phyloP scores from a whole-genome alignment of 2,888 invertebrate genomes.

The Esperia sulphurella region DNA sequence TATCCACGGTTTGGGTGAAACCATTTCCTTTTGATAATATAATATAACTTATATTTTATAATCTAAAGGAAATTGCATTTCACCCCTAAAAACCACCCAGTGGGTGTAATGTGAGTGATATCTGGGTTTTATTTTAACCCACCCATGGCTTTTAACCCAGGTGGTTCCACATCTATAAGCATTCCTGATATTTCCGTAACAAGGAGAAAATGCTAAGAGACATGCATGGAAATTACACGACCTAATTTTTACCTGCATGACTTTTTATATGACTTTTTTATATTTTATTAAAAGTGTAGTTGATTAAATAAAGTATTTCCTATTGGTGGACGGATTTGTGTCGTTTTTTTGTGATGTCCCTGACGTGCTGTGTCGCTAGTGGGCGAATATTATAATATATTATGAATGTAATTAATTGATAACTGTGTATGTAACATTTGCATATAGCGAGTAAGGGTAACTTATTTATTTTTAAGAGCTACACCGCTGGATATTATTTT shows the following conservation, averaged over 20 bases:
- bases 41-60: no score
- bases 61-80: no score
- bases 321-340: slow-evolving; percentile 22
- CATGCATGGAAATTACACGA: neutral
- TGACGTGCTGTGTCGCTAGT: slow-evolving; percentile 17
- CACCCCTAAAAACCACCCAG: no score
- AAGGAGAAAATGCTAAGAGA: neutral
- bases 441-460: slow-evolving; percentile 27
- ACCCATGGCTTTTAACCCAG: no score
- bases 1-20: no score
- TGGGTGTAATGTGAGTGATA: no score
- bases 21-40: no score
- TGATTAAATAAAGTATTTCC: slow-evolving; percentile 4
- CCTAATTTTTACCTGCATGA: no score
- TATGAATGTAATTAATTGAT: slow-evolving; percentile 17
- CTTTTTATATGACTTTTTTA: neutral
- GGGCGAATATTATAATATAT: slow-evolving; percentile 15
- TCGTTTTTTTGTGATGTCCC: slow-evolving; percentile 28
- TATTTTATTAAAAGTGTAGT: slow-evolving; percentile 8
- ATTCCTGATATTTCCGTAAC: neutral
- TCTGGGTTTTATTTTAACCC: no score
- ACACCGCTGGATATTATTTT: neutral
- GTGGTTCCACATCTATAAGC: no score
- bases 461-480: slow-evolving; percentile 27
- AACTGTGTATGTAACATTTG: slow-evolving; percentile 30